Evolutionary conservation across 2,888 invertebrate species (phyloP).

Genomic region (Loripinus fragilis): DNA sequence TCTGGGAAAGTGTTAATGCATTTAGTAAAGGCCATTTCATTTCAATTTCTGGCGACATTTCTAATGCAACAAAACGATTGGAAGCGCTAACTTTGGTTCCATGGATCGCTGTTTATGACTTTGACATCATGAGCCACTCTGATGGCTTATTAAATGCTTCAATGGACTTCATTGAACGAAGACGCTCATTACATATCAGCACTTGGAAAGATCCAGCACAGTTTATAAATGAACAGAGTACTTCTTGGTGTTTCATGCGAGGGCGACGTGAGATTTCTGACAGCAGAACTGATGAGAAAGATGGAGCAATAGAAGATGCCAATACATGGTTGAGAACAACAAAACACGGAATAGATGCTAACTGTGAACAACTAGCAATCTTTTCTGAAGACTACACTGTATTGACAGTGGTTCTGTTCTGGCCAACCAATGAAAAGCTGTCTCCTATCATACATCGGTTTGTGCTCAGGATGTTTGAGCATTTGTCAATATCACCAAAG

Average conservation of each 20-base stretch:
- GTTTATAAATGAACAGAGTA: constrained; percentile 38
- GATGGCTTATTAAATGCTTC: constrained; percentile 50
- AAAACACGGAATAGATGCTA: constrained; percentile 21
- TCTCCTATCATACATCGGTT: constrained; percentile 1
- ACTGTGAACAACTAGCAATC: constrained; percentile 37
- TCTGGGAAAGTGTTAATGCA: not conserved
- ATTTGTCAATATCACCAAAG: not conserved
- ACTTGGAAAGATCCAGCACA: constrained; percentile 45
- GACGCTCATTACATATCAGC: constrained; percentile 41
- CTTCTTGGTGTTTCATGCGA: constrained; percentile 56
- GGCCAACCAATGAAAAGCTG: constrained; percentile 34
- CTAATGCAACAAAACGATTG: constrained; percentile 6
- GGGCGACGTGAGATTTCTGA: constrained; percentile 55
- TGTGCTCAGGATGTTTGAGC: not conserved
- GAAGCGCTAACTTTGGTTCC: constrained; percentile 50
- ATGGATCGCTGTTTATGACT: constrained; percentile 65
- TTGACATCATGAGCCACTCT: constrained; percentile 52
- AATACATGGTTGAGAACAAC: constrained; percentile 30
- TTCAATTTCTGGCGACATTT: not conserved
- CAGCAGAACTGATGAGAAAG: constrained; percentile 30
- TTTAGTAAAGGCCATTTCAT: not conserved
- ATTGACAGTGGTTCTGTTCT: constrained; percentile 46
- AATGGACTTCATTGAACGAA: constrained; percentile 36
- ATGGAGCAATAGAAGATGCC: constrained; percentile 16
- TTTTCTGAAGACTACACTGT: constrained; percentile 56